Conservation (phyloP, 2,797 vertebrate species). For the Protosalanx chinensis region DNA sequence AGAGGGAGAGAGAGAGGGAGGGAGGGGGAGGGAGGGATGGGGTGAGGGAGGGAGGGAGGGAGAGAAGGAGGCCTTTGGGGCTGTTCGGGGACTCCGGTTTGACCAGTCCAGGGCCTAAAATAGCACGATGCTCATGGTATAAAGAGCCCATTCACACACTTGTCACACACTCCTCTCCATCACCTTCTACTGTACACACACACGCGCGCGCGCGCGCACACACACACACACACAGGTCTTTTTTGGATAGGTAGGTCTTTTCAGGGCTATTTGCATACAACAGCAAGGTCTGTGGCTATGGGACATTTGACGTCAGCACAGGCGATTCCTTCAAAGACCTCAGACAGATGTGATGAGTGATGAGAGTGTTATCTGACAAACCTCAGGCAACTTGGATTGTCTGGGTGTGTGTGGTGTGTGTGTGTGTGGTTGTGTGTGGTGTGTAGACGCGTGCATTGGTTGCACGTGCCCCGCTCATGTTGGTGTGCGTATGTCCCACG, state of each 20-base stretch:
- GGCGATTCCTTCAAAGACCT: neutral
- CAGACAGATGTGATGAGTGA: neutral
- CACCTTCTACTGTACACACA: neutral
- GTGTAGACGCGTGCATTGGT: neutral
- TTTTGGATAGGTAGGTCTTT: neutral
- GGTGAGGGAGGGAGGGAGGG: too few relatives aligned
- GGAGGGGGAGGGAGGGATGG: neutral
- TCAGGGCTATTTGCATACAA: neutral
- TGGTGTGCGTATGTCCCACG: neutral
- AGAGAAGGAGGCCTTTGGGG: neutral
- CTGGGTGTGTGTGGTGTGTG: neutral
- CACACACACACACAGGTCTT: neutral
- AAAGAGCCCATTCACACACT: conserved; percentile 9
- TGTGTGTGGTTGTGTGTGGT: neutral
- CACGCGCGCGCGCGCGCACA: too few relatives aligned
- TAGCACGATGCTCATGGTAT: neutral
- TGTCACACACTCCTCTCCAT: conserved; percentile 1
- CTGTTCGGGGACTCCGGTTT: neutral
- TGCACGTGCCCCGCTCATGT: neutral
- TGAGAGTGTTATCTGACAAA: neutral
- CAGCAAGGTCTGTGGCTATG: conserved; percentile 3
- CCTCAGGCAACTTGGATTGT: neutral
- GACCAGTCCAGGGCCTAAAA: conserved; percentile 5
- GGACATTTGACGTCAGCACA: neutral
- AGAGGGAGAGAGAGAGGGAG: too few relatives aligned